Base-by-base conservation (phyloP, 2,113 vertebrate genomes). In the Hydrolagus affinis region DNA sequence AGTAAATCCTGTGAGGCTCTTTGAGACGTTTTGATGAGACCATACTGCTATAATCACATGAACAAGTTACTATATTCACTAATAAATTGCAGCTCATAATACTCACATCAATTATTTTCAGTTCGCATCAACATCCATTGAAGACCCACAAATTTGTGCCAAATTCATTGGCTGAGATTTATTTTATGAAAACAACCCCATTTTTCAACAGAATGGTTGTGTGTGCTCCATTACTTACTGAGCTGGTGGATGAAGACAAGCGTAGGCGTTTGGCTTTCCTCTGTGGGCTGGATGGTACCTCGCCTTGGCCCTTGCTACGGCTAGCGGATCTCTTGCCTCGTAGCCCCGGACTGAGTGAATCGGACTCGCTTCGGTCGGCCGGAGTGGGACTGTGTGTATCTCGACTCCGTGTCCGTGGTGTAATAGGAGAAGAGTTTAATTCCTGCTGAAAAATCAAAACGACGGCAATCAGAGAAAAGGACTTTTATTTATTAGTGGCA, bases 271-370 rank as follows among this genome's bases (percentile, higher is more conserved):
- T 99, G 86, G 95, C 90, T 85, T 88, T 94, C 76, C 92, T 91
- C 0, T 92, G 90, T 0, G 94, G 92, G n/a, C 95, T 95, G 19
- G 93, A 90, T 0, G 94, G 87, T 30, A 95, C 90, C 0, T 98
- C 96, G 4, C 95, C 95, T 0, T 95, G 94, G 0, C 94, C 96
- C 93, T 95, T 95, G 88, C 93, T 94, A 4, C 97, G 96, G 1
- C 95, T 95, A 23, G 96, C 88, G 0, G 95, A 92, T n/a, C 96
- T 95, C 89, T 94, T 94, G 86, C 88, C 96, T 83, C 95, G 91
- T 14, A 87, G 72, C 0, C 88, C 60, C 0, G 94, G 94, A 88
- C 93, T 93, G 10, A 85, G 78, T 0, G 87, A 86, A 2, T 99
- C 97, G 4, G 32, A 0, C 2, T 94, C 93, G 0, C 75, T 7